These are phyloP conservation scores for Seriola rivoliana DNA, from an alignment of 2,113 vertebrate species.

Conservation along the genomic window DNA sequence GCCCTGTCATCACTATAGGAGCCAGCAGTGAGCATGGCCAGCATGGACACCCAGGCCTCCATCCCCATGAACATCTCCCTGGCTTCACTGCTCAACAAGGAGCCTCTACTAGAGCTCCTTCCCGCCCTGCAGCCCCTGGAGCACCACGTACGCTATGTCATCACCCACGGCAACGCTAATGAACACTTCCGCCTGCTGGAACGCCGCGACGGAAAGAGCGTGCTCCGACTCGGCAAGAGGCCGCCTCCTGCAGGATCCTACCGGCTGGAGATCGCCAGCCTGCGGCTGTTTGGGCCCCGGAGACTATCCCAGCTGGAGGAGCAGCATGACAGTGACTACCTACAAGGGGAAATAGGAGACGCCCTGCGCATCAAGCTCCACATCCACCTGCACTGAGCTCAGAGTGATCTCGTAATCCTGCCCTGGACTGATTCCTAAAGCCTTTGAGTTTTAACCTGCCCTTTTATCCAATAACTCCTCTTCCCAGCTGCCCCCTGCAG, in stretches of 20 bases:
- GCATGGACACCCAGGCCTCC: constrained; percentile 88
- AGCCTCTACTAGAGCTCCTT: constrained; percentile 91
- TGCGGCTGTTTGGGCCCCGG: constrained; percentile 85
- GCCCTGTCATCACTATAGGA: constrained; percentile 59
- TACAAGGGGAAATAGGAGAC: constrained; percentile 87
- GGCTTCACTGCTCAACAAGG: constrained; percentile 84
- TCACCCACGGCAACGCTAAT: constrained; percentile 86
- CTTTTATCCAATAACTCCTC: constrained; percentile 58
- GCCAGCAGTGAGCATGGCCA: constrained; percentile 87
- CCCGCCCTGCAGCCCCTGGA: constrained; percentile 89
- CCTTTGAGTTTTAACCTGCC: constrained; percentile 65
- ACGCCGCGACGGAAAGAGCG: constrained; percentile 87
- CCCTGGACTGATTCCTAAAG: constrained; percentile 73
- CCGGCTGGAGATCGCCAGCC: constrained; percentile 89
- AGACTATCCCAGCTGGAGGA: constrained; percentile 86
- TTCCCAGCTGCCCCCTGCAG: constrained; percentile 27
- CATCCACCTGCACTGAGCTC: constrained; percentile 91
- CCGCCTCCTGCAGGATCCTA: constrained; percentile 86
- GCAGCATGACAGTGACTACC: constrained; percentile 89
- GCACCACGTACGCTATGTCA: constrained; percentile 88
- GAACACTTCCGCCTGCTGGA: constrained; percentile 91
- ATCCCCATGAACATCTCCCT: constrained; percentile 89
- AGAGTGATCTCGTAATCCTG: constrained; percentile 29
- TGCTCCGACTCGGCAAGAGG: constrained; percentile 87
- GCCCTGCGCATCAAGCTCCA: constrained; percentile 91